Conservation (phyloP, 53 echinoderm and acorn worm genomes). For the Arbacia lixula region DNA sequence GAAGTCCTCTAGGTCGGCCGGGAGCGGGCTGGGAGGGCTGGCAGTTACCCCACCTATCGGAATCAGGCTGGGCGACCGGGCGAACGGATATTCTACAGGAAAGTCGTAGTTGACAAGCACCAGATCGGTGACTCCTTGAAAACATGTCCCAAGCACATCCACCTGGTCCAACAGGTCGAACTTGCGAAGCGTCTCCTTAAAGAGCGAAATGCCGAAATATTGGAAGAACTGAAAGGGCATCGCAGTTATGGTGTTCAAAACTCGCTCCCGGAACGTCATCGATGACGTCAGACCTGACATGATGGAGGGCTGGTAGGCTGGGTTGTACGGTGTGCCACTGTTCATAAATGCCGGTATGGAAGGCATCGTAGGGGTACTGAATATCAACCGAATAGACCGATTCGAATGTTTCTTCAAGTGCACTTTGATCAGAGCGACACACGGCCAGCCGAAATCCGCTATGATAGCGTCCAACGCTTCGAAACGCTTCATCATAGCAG, state of each 20-base stretch:
- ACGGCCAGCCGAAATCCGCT: conserved; percentile 23
- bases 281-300: neutral
- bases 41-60: conserved; percentile 43
- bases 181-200: neutral
- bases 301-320: conserved; percentile 11
- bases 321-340: conserved; percentile 19
- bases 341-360: neutral
- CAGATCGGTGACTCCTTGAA: neutral
- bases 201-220: neutral
- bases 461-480: conserved; percentile 3
- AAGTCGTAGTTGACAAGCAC: conserved; percentile 3
- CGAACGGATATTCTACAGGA: conserved; percentile 35
- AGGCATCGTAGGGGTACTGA: neutral
- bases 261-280: conserved; percentile 13
- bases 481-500: conserved; percentile 22
- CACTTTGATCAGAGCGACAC: neutral
- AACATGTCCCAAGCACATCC: too few species aligned
- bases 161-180: neutral
- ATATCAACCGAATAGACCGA: neutral
- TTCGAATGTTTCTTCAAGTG: conserved; percentile 6
- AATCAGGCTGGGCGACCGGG: conserved; percentile 19
- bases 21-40: neutral
- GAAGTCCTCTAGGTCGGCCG: conserved; percentile 14
- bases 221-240: too few species aligned
- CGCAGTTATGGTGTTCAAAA: neutral